These are phyloP conservation scores for Ancistrus triradiatus DNA, from an alignment of 2,113 vertebrate genomes.

Conservation along the genomic window DNA sequence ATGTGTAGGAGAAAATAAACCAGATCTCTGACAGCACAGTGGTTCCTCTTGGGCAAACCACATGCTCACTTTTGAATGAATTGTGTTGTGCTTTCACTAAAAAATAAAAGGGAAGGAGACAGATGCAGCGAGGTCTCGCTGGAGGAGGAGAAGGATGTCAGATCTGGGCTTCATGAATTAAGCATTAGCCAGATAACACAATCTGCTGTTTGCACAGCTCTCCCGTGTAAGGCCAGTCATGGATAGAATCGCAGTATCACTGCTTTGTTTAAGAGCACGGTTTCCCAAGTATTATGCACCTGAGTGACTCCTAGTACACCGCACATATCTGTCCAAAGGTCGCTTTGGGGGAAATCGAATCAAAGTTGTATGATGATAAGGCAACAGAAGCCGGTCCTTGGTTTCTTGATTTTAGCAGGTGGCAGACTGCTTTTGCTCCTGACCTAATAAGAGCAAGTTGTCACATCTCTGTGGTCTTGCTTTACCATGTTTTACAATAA, in stretches of 20 bases:
- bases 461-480: not conserved
- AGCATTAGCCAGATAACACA: slow-evolving; percentile 12
- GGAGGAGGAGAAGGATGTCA: slow-evolving; percentile 16
- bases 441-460: not conserved
- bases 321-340: slow-evolving; percentile 50
- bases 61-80: not conserved
- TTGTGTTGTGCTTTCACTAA: not conserved
- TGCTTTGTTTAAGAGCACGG: slow-evolving; percentile 41
- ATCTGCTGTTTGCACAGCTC: slow-evolving; percentile 3
- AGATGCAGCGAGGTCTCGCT: too few species aligned
- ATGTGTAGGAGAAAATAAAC: slow-evolving; percentile 47
- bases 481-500: not conserved
- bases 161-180: slow-evolving; percentile 8
- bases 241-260: not conserved
- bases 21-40: not conserved
- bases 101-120: not conserved
- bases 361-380: slow-evolving; percentile 23
- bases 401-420: slow-evolving; percentile 6
- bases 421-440: not conserved
- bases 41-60: not conserved
- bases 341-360: slow-evolving; percentile 41
- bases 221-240: not conserved
- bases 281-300: slow-evolving; percentile 22
- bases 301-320: slow-evolving; percentile 24
- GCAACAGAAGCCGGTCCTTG: not conserved